Percentiles rank a stretch among this genome's conserved stretches.
phyloP scores from a whole-genome alignment of 1,140 invertebrate species.

The Pachypsylla venusta region DNA sequence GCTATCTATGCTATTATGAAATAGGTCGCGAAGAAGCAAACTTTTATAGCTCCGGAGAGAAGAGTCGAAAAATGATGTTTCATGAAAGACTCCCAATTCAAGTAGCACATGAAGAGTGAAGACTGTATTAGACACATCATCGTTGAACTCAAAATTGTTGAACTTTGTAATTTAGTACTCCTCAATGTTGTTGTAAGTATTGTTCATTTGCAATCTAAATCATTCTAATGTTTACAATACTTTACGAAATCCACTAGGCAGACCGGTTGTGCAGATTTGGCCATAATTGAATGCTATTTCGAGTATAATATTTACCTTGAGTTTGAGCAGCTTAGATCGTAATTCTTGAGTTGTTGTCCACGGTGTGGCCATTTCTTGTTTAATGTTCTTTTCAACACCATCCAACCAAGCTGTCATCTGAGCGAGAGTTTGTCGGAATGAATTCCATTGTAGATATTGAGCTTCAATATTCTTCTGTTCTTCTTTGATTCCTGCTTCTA shows the following conservation, averaged over 20 bases:
- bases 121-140: too few relatives aligned
- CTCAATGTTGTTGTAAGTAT: too few relatives aligned
- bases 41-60: too few relatives aligned
- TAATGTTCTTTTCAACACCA: slow-evolving; percentile 63
- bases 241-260: not conserved
- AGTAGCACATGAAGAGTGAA: too few relatives aligned
- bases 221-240: not conserved
- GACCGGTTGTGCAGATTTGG: not conserved
- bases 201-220: not conserved
- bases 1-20: too few relatives aligned
- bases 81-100: too few relatives aligned
- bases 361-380: slow-evolving; percentile 50
- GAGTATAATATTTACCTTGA: slow-evolving; percentile 41
- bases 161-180: too few relatives aligned
- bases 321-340: slow-evolving; percentile 67
- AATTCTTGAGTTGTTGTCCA: slow-evolving; percentile 69
- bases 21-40: too few relatives aligned
- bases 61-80: too few relatives aligned
- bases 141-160: too few relatives aligned
- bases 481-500: slow-evolving; percentile 61
- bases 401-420: slow-evolving; percentile 75
- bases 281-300: not conserved
- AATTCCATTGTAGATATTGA: slow-evolving; percentile 65
- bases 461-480: slow-evolving; percentile 71
- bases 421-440: slow-evolving; percentile 69